Conservation (phyloP, 2,113 vertebrate genomes). For the Microtus montanus region DNA sequence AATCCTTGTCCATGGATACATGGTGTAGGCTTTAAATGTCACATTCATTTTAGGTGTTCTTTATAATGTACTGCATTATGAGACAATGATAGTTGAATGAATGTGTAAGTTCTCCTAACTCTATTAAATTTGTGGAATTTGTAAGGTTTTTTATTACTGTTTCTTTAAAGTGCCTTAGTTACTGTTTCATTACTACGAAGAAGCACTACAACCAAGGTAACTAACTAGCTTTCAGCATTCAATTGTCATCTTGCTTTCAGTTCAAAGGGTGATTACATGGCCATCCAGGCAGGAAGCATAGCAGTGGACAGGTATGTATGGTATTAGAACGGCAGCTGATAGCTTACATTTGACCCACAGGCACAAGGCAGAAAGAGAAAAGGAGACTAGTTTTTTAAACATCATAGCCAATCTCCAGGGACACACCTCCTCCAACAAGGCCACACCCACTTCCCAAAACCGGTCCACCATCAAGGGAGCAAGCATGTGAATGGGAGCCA, state of each 20-base stretch:
- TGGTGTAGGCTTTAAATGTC: too few relatives aligned
- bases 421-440: too few relatives aligned
- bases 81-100: background rate
- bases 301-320: background rate
- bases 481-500: background rate
- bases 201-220: background rate
- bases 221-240: background rate
- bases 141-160: background rate
- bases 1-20: too few relatives aligned
- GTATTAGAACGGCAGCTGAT: background rate
- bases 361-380: background rate
- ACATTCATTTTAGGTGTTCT: background rate
- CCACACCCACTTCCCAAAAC: background rate
- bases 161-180: background rate
- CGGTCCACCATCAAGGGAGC: background rate
- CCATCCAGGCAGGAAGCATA: too few relatives aligned
- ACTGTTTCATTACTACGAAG: background rate
- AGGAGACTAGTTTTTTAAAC: accelerated
- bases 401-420: background rate
- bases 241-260: background rate
- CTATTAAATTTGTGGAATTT: background rate
- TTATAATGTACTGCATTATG: background rate
- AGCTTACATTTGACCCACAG: background rate
- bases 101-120: background rate
- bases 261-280: background rate